phyloP scores from a whole-genome alignment of 2,888 invertebrate species.

The Orchestes rusci region DNA sequence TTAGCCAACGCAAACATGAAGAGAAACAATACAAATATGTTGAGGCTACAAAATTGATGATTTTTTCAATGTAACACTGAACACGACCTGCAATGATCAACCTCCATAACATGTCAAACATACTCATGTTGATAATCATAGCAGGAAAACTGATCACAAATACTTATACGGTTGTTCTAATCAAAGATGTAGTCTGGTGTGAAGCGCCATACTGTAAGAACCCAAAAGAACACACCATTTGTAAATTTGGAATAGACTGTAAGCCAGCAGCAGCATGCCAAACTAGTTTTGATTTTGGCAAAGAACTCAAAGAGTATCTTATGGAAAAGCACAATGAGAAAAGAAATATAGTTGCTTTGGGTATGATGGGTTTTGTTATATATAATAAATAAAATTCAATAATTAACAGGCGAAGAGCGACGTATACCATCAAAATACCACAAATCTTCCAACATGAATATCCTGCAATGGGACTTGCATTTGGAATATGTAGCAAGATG shows the following conservation, averaged over 20 bases:
- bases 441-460: constrained; percentile 13
- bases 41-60: too few relatives aligned
- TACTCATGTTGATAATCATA: too few relatives aligned
- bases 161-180: constrained; percentile 5
- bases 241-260: constrained; percentile 11
- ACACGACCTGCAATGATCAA: too few relatives aligned
- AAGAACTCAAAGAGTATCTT: constrained; percentile 14
- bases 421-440: constrained; percentile 5
- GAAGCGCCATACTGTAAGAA: constrained; percentile 4
- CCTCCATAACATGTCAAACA: too few relatives aligned
- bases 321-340: constrained; percentile 14
- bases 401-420: constrained; percentile 12
- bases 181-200: constrained; percentile 15
- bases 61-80: too few relatives aligned
- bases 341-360: constrained; percentile 11
- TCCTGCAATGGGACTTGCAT: constrained; percentile 14
- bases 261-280: constrained; percentile 4
- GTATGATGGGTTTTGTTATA: constrained; percentile 1
- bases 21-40: too few relatives aligned
- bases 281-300: constrained; percentile 3
- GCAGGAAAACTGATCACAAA: too few relatives aligned
- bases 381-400: not conserved
- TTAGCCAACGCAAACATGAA: too few relatives aligned
- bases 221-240: constrained; percentile 10
- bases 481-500: constrained; percentile 17